These are phyloP conservation scores for Mimas tiliae DNA, from an alignment of 2,888 invertebrate species.

Conservation along the genomic window DNA sequence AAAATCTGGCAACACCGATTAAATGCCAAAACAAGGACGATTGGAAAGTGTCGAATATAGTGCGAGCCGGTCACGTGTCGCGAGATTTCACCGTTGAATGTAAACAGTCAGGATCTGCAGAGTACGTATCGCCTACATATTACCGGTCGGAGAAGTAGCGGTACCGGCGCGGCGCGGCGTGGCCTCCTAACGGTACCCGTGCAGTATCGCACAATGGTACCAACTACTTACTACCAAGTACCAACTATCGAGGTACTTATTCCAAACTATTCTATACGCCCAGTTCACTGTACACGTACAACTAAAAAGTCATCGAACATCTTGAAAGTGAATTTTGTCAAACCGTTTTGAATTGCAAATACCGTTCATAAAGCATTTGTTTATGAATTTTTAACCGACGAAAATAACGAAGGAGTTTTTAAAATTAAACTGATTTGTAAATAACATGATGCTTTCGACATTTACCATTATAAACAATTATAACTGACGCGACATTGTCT, in stretches of 20 bases:
- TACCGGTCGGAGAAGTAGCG: conserved; percentile 67
- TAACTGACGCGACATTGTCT: too few relatives aligned
- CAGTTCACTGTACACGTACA: background rate
- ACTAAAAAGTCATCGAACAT: too few relatives aligned
- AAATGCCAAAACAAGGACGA: conserved; percentile 15
- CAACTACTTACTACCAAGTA: background rate
- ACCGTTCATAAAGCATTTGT: too few relatives aligned
- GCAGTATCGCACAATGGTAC: conserved; percentile 17
- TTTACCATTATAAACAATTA: too few relatives aligned
- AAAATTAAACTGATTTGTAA: too few relatives aligned
- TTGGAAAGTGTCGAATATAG: conserved; percentile 11
- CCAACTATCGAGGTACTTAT: conserved; percentile 9
- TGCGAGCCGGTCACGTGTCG: background rate
- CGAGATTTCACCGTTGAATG: conserved; percentile 14
- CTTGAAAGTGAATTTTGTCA: too few relatives aligned
- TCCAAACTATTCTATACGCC: background rate
- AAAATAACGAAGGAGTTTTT: too few relatives aligned
- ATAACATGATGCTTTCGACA: too few relatives aligned
- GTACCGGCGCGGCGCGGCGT: conserved; percentile 64
- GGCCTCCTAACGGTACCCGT: conserved; percentile 56
- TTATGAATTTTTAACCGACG: too few relatives aligned
- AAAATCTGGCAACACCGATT: background rate
- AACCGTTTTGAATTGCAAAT: too few relatives aligned
- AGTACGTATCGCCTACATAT: conserved; percentile 25
- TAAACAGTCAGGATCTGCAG: conserved; percentile 9